These are phyloP conservation scores for Rhineura floridana DNA, from an alignment of 2,113 vertebrate species.

Conservation along the genomic window DNA sequence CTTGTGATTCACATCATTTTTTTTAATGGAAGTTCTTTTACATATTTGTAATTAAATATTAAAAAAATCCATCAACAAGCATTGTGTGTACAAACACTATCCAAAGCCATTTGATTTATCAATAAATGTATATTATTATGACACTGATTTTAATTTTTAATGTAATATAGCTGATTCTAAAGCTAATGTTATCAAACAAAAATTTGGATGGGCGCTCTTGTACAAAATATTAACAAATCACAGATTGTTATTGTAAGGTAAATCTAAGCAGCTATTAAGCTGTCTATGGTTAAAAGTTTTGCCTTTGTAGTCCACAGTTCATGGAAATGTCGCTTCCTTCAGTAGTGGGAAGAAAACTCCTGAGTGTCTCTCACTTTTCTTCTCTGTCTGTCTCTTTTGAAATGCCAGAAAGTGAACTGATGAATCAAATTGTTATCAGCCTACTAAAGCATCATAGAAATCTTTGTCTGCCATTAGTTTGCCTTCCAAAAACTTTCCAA, in stretches of 20 bases:
- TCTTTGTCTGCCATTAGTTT: background rate
- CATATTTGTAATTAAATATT: background rate
- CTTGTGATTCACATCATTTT: too few relatives aligned
- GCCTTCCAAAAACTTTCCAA: background rate
- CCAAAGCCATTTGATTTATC: background rate
- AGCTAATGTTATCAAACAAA: background rate
- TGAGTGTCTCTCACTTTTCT: too few relatives aligned
- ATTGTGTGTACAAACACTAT: background rate
- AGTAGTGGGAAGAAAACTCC: background rate
- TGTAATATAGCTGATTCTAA: background rate
- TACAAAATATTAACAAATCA: background rate
- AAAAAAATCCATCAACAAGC: background rate
- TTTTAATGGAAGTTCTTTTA: background rate
- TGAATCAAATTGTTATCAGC: background rate
- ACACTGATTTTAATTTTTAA: background rate
- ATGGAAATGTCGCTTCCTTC: background rate
- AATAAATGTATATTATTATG: background rate
- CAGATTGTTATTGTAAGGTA: background rate
- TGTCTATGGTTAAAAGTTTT: background rate
- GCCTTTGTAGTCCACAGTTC: background rate
- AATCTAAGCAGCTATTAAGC: background rate
- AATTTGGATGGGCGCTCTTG: background rate
- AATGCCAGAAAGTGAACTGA: background rate
- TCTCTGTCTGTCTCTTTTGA: background rate
- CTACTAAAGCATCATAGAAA: background rate